Conservation (phyloP, 2,888 invertebrate species). For the Drosophila aldrichi region DNA sequence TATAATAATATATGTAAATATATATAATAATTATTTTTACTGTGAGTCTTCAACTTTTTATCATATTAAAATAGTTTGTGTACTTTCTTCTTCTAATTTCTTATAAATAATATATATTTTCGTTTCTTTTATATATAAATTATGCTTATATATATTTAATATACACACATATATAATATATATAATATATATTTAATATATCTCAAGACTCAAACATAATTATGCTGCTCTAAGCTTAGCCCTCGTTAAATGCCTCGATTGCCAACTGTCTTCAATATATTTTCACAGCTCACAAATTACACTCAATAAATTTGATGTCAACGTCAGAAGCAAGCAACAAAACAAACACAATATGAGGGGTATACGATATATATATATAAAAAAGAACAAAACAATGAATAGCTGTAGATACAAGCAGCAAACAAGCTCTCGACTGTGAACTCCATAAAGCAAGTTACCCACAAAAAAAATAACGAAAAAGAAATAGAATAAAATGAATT, state of each 20-base stretch:
- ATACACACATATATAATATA: neutral
- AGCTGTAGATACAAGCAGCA: conserved; percentile 68
- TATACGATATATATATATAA: conserved; percentile 5
- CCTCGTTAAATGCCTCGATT: conserved; percentile 14
- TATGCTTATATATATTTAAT: no score
- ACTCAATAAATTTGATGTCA: conserved; percentile 73
- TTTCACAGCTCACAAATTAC: conserved; percentile 72
- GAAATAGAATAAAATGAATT: conserved; percentile 17
- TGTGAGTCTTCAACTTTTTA: no score
- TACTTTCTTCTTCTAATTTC: no score
- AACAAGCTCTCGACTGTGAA: conserved; percentile 51
- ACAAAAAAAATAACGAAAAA: neutral
- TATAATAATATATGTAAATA: no score
- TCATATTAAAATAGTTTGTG: no score
- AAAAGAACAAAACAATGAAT: conserved; percentile 50
- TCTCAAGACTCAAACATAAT: neutral
- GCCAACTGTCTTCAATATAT: conserved; percentile 38
- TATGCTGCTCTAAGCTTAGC: neutral
- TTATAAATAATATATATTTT: no score
- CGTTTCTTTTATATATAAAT: no score
- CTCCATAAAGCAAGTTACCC: conserved; percentile 62
- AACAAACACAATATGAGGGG: conserved; percentile 12
- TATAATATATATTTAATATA: neutral
- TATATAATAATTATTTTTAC: no score
- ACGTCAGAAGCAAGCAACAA: conserved; percentile 20